These are phyloP conservation scores for Oreochromis grahami DNA, from an alignment of 2,797 vertebrate genomes.

Conservation along the genomic window DNA sequence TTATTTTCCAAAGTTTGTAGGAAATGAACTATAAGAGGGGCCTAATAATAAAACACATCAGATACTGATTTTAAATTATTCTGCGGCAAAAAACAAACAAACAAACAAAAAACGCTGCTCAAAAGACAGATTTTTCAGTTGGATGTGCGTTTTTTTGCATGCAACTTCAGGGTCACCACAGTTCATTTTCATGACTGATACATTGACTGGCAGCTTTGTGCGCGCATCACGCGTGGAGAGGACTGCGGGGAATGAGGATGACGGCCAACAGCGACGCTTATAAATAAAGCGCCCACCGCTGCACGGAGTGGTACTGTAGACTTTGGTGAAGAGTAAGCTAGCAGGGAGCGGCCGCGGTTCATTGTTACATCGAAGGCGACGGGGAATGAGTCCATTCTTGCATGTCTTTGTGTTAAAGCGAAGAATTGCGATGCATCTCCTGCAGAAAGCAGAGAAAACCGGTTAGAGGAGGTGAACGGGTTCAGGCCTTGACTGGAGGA, in stretches of 20 bases:
- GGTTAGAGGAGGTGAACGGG: slow-evolving; percentile 63
- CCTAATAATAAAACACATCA: neutral
- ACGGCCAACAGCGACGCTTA: slow-evolving; percentile 2
- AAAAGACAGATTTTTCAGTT: neutral
- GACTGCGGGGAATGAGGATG: slow-evolving; percentile 15
- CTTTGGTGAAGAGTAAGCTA: neutral
- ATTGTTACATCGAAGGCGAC: neutral
- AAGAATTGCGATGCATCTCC: neutral
- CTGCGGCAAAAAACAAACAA: neutral
- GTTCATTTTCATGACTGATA: neutral
- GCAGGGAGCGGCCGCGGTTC: neutral
- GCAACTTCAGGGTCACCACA: neutral
- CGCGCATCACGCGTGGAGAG: neutral
- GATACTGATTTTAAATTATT: neutral
- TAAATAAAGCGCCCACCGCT: slow-evolving; percentile 37
- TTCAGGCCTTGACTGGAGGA: slow-evolving; percentile 26
- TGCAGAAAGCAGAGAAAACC: slow-evolving; percentile 26
- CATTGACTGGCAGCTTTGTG: slow-evolving; percentile 15
- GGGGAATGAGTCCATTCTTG: neutral
- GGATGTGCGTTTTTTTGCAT: neutral
- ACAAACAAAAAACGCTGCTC: neutral
- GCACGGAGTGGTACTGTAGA: neutral
- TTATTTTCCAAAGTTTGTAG: neutral
- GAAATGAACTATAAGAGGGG: neutral
- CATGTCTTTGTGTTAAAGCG: neutral